These are phyloP conservation scores for Parauchenoglanis ngamensis DNA, from an alignment of 2,797 vertebrate species.

Conservation along the genomic window DNA sequence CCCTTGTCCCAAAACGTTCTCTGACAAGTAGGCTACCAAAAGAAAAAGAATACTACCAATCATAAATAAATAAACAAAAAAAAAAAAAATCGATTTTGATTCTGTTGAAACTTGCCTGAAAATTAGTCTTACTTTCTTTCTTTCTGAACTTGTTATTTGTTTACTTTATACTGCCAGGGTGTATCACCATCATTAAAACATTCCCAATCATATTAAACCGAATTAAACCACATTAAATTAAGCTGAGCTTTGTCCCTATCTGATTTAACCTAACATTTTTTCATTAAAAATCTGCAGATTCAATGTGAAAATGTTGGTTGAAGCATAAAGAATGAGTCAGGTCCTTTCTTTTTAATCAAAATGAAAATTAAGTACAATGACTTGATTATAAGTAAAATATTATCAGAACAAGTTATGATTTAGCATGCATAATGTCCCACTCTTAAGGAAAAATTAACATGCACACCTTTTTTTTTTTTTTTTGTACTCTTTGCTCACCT, in stretches of 20 bases:
- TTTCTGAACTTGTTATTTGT: not conserved
- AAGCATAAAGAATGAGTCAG: not conserved
- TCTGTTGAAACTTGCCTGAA: not conserved
- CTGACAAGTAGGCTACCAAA: not conserved
- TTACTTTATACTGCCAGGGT: not conserved
- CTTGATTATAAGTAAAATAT: not conserved
- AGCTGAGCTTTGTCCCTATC: not conserved
- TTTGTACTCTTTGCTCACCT: not conserved
- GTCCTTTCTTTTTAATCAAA: not conserved
- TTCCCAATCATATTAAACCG: not conserved
- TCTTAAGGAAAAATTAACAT: not conserved
- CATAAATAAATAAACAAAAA: too few relatives aligned
- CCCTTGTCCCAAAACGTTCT: not conserved
- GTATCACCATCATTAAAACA: not conserved
- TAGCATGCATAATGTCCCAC: not conserved
- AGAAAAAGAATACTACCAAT: not conserved
- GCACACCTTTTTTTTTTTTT: too few relatives aligned
- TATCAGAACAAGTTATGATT: not conserved
- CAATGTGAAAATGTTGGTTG: not conserved
- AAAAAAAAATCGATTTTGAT: too few relatives aligned
- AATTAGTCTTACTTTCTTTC: not conserved
- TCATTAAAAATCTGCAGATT: not conserved
- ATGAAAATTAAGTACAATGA: not conserved
- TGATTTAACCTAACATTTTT: not conserved
- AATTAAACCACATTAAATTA: not conserved